These are phyloP conservation scores for Leguminivora glycinivorella DNA, from an alignment of 1,140 invertebrate species.

Conservation along the genomic window DNA sequence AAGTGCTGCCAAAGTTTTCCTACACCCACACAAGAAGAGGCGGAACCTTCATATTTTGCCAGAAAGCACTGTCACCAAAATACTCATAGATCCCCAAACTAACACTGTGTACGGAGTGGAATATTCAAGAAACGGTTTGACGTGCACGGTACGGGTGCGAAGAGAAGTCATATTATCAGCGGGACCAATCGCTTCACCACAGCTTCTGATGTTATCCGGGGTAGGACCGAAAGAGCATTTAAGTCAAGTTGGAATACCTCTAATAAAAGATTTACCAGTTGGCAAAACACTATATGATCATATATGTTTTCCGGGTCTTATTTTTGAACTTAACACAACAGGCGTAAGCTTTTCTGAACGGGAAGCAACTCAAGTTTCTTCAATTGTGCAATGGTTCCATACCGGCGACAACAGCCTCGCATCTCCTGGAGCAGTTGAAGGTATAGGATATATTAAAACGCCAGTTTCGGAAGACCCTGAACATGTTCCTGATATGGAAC, in stretches of 20 bases:
- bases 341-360: conserved; percentile 61
- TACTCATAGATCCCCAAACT: conserved; percentile 81
- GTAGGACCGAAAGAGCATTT: conserved; percentile 81
- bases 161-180: conserved; percentile 82
- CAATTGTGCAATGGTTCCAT: conserved; percentile 63
- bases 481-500: conserved; percentile 83
- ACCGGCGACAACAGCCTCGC: conserved; percentile 74
- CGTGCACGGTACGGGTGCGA: conserved; percentile 63
- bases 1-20: conserved; percentile 80
- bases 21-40: conserved; percentile 80
- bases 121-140: conserved; percentile 75
- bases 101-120: conserved; percentile 84
- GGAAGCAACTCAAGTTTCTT: conserved; percentile 40
- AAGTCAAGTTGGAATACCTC: conserved; percentile 73
- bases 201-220: conserved; percentile 84
- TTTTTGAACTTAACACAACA: conserved; percentile 80
- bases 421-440: conserved; percentile 81
- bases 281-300: conserved; percentile 81
- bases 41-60: conserved; percentile 84
- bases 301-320: conserved; percentile 83
- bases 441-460: conserved; percentile 83
- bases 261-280: conserved; percentile 78
- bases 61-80: conserved; percentile 80
- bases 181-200: conserved; percentile 81
- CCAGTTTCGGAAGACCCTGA: conserved; percentile 77